A percentile compares a stretch with the other conserved stretches of the same genome.
phyloP scores from a whole-genome alignment of 2,888 invertebrate genomes.

The Deilephila elpenor region DNA sequence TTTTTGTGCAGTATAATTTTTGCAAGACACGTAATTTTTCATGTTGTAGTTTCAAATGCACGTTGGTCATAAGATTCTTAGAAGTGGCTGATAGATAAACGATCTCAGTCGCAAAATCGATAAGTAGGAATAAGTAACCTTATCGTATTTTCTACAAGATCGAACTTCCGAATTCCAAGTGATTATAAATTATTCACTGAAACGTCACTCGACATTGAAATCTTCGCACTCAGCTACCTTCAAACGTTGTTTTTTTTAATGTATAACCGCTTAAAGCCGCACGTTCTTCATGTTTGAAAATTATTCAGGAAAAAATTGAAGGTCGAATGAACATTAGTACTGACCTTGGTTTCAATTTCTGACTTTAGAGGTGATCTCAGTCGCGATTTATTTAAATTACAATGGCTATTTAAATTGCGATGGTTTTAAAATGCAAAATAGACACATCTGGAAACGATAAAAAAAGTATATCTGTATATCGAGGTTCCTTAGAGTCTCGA shows the following conservation, averaged over 20 bases:
- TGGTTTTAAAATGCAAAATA: conserved; percentile 56
- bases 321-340: conserved; percentile 66
- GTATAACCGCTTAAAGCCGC: conserved; percentile 20
- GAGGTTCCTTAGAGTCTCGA: conserved; percentile 6
- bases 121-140: neutral
- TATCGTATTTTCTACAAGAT: neutral
- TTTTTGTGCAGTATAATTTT: neutral
- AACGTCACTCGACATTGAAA: conserved; percentile 11
- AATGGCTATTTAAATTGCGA: conserved; percentile 52
- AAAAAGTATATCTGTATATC: conserved; percentile 33
- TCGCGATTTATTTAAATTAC: conserved; percentile 71
- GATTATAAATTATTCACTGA: conserved; percentile 1
- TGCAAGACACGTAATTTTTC: neutral
- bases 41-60: neutral
- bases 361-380: conserved; percentile 72
- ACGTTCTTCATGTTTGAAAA: conserved; percentile 30
- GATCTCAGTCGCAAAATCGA: neutral
- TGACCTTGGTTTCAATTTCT: conserved; percentile 71
- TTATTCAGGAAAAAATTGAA: conserved; percentile 65
- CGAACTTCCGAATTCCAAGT: conserved; percentile 9
- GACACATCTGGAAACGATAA: conserved; percentile 55
- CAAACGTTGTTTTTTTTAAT: conserved; percentile 14
- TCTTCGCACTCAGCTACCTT: conserved; percentile 7
- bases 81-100: neutral
- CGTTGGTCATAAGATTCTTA: too few species aligned